Percentiles rank a stretch among this genome's conserved stretches.
These are phyloP conservation scores for Vollenhovia emeryi DNA, from an alignment of 1,140 invertebrate species.

Conservation along the genomic window DNA sequence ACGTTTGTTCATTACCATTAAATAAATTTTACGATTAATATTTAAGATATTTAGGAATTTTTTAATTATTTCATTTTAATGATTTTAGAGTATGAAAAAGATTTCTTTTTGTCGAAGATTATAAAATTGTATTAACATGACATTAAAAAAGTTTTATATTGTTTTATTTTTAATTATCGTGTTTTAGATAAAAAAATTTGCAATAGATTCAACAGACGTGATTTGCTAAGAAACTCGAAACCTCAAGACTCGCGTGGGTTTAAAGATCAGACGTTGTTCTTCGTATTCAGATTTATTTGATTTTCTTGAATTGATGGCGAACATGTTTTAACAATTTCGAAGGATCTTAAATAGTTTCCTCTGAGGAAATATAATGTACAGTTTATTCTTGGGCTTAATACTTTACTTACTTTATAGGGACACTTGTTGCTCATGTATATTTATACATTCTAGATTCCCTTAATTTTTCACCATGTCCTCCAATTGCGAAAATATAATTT, in stretches of 20 bases:
- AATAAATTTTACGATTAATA: too few relatives aligned
- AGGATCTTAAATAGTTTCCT: not conserved
- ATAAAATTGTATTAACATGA: not conserved
- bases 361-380: not conserved
- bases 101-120: too few relatives aligned
- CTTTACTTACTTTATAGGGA: not conserved
- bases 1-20: not conserved
- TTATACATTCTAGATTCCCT: not conserved
- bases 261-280: not conserved
- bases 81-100: not conserved
- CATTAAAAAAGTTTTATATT: not conserved
- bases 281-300: not conserved
- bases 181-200: not conserved
- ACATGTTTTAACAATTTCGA: not conserved
- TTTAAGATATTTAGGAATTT: not conserved
- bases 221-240: not conserved
- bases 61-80: not conserved
- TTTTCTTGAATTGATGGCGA: not conserved
- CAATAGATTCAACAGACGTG: not conserved
- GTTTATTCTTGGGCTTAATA: not conserved
- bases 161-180: not conserved
- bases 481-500: not conserved
- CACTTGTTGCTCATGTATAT: not conserved
- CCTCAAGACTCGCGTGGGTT: not conserved
- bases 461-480: not conserved